A percentile compares a stretch with the other conserved stretches of the same genome.
phyloP scores from a whole-genome alignment of 2,888 invertebrate species.

The Syrista parreyssii region DNA sequence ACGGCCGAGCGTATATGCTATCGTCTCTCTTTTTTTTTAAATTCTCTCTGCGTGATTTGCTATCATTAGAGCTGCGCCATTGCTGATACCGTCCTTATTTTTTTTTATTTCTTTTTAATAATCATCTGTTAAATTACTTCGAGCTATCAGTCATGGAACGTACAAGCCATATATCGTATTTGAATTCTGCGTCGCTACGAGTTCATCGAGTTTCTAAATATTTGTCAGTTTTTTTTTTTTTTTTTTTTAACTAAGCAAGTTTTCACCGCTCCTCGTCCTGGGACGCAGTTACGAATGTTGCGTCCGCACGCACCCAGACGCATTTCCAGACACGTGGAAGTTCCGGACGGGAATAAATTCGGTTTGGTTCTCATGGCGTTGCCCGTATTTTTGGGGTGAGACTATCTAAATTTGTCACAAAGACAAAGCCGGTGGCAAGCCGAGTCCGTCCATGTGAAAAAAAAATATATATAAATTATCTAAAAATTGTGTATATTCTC shows the following conservation, averaged over 20 bases:
- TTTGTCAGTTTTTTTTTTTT: not conserved
- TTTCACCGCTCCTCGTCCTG: not conserved
- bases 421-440: conserved; percentile 42
- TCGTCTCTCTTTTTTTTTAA: not conserved
- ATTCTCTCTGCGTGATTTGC: not conserved
- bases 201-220: not conserved
- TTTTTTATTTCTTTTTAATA: not conserved
- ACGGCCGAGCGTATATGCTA: not conserved
- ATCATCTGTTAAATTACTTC: not conserved
- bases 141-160: not conserved
- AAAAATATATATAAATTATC: too few relatives aligned
- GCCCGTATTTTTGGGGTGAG: conserved; percentile 51
- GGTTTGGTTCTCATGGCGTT: conserved; percentile 45
- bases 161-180: not conserved
- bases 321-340: conserved; percentile 53
- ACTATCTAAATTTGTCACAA: conserved; percentile 53
- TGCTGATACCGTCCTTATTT: not conserved
- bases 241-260: not conserved
- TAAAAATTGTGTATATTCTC: too few relatives aligned
- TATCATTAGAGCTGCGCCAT: not conserved
- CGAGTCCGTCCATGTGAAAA: not conserved
- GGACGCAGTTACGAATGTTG: not conserved
- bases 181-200: not conserved
- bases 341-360: conserved; percentile 49
- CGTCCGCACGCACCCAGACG: conserved; percentile 8